phyloP scores from a whole-genome alignment of 2,888 invertebrate species.

The Morpho deidamia region DNA sequence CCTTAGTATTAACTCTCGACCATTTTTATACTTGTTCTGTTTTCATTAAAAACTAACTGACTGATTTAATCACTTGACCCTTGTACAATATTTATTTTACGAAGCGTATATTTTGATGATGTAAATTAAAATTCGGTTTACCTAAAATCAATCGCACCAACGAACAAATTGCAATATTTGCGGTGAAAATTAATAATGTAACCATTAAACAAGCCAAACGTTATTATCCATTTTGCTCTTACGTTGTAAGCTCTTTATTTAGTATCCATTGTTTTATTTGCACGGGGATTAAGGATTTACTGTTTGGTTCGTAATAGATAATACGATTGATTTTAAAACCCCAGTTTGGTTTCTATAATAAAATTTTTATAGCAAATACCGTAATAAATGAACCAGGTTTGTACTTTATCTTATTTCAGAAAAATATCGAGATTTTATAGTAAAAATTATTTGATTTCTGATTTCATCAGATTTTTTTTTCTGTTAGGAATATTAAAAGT shows the following conservation, averaged over 20 bases:
- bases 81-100: background rate
- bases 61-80: background rate
- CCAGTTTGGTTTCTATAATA: too few species aligned
- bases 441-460: too few species aligned
- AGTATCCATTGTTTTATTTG: conserved; percentile 25
- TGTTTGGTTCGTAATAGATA: conserved; percentile 7
- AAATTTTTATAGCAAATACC: too few species aligned
- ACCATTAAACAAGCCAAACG: conserved; percentile 24
- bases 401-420: too few species aligned
- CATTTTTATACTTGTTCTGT: background rate
- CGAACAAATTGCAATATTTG: conserved; percentile 25
- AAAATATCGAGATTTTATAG: too few species aligned
- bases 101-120: conserved; percentile 7
- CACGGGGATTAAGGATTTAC: conserved; percentile 22
- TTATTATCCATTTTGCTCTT: conserved; percentile 28
- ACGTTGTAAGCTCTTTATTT: conserved; percentile 28
- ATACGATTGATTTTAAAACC: conserved; percentile 8
- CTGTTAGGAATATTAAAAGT: too few species aligned
- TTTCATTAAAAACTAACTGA: background rate
- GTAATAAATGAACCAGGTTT: too few species aligned
- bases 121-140: conserved; percentile 20
- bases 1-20: too few species aligned
- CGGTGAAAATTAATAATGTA: conserved; percentile 25
- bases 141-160: conserved; percentile 23
- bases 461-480: too few species aligned